A percentile compares a stretch with the other conserved stretches of the same genome.
phyloP scores from a whole-genome alignment of 1,140 invertebrate species.

The Drosophila tani region DNA sequence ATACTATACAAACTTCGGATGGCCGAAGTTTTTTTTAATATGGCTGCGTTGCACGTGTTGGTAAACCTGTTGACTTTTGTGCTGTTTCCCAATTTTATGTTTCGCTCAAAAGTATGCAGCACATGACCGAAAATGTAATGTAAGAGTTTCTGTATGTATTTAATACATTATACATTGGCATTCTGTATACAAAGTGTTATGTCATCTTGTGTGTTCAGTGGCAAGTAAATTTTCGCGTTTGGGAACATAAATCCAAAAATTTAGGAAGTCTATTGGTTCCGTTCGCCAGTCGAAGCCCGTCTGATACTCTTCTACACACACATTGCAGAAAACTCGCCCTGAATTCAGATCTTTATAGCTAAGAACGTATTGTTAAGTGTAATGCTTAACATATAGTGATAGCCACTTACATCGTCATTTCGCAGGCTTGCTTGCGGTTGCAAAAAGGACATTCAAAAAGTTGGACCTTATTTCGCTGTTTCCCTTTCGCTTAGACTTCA shows the following conservation, averaged over 20 bases:
- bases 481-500: constrained; percentile 98
- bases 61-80: neutral
- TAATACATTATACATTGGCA: neutral
- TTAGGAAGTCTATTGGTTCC: constrained; percentile 99
- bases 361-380: constrained; percentile 74
- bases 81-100: neutral
- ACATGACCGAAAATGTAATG: neutral
- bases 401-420: constrained; percentile 97
- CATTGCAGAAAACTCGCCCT: constrained; percentile 95
- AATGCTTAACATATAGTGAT: neutral
- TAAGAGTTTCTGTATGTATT: neutral
- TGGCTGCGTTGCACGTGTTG: too few relatives aligned
- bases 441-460: constrained; percentile 99
- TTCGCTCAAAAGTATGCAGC: neutral
- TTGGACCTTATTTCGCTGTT: constrained; percentile 95
- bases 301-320: constrained; percentile 98
- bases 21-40: too few relatives aligned
- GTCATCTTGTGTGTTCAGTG: too few relatives aligned
- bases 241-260: constrained; percentile 99
- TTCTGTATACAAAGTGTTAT: neutral
- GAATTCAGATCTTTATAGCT: constrained; percentile 96
- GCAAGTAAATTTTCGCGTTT: constrained; percentile 92
- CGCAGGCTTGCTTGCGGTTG: constrained; percentile 99
- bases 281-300: constrained; percentile 97
- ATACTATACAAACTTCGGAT: too few relatives aligned